A percentile compares a stretch with the other conserved stretches of the same genome.
Evolutionary conservation across 2,113 vertebrate species (phyloP).

Genomic region (Nycticryphes semicollaris): DNA sequence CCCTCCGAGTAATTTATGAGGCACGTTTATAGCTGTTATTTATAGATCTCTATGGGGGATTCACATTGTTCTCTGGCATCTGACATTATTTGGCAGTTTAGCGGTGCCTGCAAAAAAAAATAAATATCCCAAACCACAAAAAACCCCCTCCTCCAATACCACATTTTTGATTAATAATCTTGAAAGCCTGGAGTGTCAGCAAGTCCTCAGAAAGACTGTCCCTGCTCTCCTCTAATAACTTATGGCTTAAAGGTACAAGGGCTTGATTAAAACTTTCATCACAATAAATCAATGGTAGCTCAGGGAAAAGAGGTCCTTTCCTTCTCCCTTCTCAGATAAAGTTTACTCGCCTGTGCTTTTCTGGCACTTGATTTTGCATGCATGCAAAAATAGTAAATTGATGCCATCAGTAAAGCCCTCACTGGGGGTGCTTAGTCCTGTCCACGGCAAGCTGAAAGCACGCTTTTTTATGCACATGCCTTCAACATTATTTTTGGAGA

Average conservation of each 20-base stretch:
- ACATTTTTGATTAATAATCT: not conserved
- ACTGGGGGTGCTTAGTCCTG: no score
- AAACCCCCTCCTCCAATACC: not conserved
- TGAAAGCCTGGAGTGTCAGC: not conserved
- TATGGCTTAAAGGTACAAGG: not conserved
- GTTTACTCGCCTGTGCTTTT: not conserved
- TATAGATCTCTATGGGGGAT: not conserved
- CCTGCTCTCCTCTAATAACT: not conserved
- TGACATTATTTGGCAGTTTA: conserved; percentile 1
- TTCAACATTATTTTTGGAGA: not conserved
- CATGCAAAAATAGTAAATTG: not conserved
- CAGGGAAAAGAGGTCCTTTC: not conserved
- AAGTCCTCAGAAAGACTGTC: not conserved
- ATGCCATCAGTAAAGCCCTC: not conserved
- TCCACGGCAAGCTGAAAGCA: not conserved
- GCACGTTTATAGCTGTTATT: not conserved
- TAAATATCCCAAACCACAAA: not conserved
- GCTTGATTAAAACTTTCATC: conserved; percentile 17
- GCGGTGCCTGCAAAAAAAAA: not conserved
- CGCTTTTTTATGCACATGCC: no score
- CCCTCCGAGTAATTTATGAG: conserved; percentile 11
- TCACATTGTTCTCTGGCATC: not conserved
- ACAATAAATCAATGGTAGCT: not conserved
- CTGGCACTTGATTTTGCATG: not conserved
- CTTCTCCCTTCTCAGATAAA: not conserved